Base-by-base conservation (phyloP, 2,113 vertebrate species). In the Myiopsitta monachus region DNA sequence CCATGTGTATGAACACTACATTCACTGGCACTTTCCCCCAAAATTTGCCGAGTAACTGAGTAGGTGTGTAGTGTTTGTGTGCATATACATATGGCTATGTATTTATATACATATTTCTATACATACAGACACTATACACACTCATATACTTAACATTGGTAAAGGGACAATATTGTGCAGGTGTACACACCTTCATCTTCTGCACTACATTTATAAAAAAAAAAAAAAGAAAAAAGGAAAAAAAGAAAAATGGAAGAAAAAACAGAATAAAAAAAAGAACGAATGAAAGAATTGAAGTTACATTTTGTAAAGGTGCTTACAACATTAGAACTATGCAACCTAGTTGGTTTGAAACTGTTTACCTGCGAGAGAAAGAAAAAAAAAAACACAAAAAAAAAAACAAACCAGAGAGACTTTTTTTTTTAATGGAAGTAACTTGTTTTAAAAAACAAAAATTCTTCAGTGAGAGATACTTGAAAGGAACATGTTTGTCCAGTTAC, bases 241-340 rank as follows among this genome's bases (percentile, higher is more conserved):
- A 93, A 96, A 90, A 75, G 63, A 86, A 97, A 90, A 97, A 88
- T 74, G 74, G 97, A 91, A 96, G 96, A 97, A 79, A 94, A 93
- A 70, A 4, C 4, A 68, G 97, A 98, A 97, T 44, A 59, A 24
- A 57, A 57, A 94, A 97, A 96, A 92, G 94, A 96, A 96, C 11
- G 87, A 97, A 96, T 95, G 92, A 96, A 98, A 96, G 97, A 98
- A 97, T 97, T 98, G 98, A 98, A 97, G 98, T 98, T 97, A 98
- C 96, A 98, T 97, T 98, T 98, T 98, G 98, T 97, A 98, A 98
- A 98, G 98, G 98, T 98, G 98, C 98, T 99, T 98, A 98, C 96
- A 98, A 98, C 92, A 97, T 98, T 98, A 98, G 99, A 99, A 99
- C 99, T 99, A 99, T 99, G 99, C 99, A 99, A 99, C 98, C 98